Percentiles rank a stretch among this genome's conserved stretches.
Conservation (phyloP, 1,140 invertebrate genomes). For the Drosophila ananassae region DNA sequence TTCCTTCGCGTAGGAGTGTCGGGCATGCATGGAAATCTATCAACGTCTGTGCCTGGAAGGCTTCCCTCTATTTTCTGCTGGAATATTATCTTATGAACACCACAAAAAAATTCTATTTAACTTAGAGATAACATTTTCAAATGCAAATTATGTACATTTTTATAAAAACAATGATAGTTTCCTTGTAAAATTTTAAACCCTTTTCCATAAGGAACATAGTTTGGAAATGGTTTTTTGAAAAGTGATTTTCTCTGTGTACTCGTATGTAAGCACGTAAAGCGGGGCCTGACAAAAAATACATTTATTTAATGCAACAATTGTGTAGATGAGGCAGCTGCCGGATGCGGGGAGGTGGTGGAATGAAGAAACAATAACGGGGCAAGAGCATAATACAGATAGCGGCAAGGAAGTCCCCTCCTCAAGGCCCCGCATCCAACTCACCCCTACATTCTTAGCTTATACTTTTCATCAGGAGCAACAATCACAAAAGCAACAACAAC, state of each 20-base stretch:
- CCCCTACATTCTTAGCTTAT: constrained; percentile 17
- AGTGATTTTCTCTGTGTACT: background rate
- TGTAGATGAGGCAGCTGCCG: constrained; percentile 66
- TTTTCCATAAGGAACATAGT: too few relatives aligned
- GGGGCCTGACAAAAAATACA: constrained; percentile 45
- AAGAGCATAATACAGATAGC: constrained; percentile 44
- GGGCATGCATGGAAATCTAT: constrained; percentile 67
- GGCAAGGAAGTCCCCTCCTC: constrained; percentile 4
- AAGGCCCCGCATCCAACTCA: background rate
- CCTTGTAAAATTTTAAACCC: too few relatives aligned
- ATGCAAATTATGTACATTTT: background rate
- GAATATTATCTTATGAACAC: constrained; percentile 17
- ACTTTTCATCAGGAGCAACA: constrained; percentile 19
- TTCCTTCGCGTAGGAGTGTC: constrained; percentile 33
- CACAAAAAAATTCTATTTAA: constrained; percentile 1
- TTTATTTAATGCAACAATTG: constrained; percentile 79
- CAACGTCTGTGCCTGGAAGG: constrained; percentile 65
- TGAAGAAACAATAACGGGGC: constrained; percentile 43
- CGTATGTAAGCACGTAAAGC: constrained; percentile 27
- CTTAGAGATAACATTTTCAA: background rate
- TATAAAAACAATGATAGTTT: background rate
- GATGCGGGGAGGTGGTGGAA: constrained; percentile 22
- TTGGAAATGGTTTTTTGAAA: background rate
- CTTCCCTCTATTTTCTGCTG: constrained; percentile 10
- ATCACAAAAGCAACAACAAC: constrained; percentile 16